Conservation (phyloP, 2,888 invertebrate genomes). For the Spodoptera exigua region DNA sequence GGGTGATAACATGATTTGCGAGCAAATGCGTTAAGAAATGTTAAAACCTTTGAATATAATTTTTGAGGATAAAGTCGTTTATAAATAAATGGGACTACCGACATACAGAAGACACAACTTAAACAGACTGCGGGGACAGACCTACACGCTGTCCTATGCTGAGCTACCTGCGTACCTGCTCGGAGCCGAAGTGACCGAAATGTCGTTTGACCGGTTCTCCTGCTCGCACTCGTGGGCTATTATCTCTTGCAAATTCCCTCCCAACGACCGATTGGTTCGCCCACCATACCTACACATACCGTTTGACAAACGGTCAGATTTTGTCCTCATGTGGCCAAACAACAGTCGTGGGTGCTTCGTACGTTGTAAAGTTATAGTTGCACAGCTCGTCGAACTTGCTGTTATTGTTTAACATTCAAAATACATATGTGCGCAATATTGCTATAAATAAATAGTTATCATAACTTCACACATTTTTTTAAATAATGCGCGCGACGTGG, state of each 20-base stretch:
- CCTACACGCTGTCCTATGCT: slow-evolving; percentile 21
- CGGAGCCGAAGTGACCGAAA: slow-evolving; percentile 67
- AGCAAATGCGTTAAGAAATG: too few relatives aligned
- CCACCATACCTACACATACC: slow-evolving; percentile 71
- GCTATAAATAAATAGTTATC: neutral
- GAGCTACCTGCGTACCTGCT: slow-evolving; percentile 65
- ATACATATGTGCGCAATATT: slow-evolving; percentile 1
- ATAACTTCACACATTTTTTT: too few relatives aligned
- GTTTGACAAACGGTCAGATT: slow-evolving; percentile 75
- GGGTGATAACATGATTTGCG: too few relatives aligned
- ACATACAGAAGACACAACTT: too few relatives aligned
- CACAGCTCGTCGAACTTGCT: slow-evolving; percentile 2
- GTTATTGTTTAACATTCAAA: neutral
- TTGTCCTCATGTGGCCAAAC: slow-evolving; percentile 66
- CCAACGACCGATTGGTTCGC: slow-evolving; percentile 80
- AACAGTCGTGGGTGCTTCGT: slow-evolving; percentile 34
- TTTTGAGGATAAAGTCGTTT: too few relatives aligned
- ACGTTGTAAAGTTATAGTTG: slow-evolving; percentile 7
- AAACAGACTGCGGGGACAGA: neutral
- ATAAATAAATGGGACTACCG: too few relatives aligned
- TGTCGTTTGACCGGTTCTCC: slow-evolving; percentile 86
- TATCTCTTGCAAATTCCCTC: slow-evolving; percentile 83
- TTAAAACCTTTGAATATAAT: too few relatives aligned
- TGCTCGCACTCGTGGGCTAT: slow-evolving; percentile 76
- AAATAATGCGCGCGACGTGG: slow-evolving; percentile 9